Evolutionary conservation across 2,888 invertebrate genomes (phyloP).

Genomic region (Adelphocoris suturalis): DNA sequence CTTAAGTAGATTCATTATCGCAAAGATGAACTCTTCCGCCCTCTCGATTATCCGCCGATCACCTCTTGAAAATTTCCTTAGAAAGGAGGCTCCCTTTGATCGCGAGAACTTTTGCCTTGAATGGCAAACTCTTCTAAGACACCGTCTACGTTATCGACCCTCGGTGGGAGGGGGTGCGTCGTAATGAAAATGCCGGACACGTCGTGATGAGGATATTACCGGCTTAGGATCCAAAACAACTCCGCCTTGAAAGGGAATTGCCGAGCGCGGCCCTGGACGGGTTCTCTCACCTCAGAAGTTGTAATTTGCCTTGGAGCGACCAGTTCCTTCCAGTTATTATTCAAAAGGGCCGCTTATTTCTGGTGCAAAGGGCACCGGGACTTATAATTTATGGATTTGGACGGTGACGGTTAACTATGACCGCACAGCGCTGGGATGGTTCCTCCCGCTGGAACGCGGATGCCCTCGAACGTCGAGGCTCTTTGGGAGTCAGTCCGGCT

Average conservation of each 20-base stretch:
- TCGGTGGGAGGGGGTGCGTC: background rate
- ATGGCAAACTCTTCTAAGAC: background rate
- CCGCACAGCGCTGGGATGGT: background rate
- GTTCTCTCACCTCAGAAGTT: constrained; percentile 18
- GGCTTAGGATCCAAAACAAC: constrained; percentile 51
- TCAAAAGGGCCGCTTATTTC: constrained; percentile 48
- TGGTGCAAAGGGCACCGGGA: background rate
- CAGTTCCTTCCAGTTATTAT: constrained; percentile 40
- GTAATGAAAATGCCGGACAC: constrained; percentile 50
- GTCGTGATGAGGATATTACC: constrained; percentile 45
- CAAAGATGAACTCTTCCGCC: too few species aligned
- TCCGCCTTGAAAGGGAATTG: constrained; percentile 42
- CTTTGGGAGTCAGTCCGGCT: background rate
- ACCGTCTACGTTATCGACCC: background rate
- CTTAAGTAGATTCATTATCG: too few species aligned
- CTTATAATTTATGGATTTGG: constrained; percentile 30
- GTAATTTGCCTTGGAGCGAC: background rate
- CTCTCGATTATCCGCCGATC: too few species aligned
- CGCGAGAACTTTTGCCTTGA: too few species aligned
- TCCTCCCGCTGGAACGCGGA: background rate
- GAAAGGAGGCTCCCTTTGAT: too few species aligned
- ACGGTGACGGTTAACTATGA: constrained; percentile 13
- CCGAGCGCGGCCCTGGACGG: background rate
- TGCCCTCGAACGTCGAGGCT: background rate
- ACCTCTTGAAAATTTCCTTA: too few species aligned